phyloP scores from a whole-genome alignment of 30 jellyfish, hydroid and myxozoan genomes.

The Chrysaora quinquecirrha region DNA sequence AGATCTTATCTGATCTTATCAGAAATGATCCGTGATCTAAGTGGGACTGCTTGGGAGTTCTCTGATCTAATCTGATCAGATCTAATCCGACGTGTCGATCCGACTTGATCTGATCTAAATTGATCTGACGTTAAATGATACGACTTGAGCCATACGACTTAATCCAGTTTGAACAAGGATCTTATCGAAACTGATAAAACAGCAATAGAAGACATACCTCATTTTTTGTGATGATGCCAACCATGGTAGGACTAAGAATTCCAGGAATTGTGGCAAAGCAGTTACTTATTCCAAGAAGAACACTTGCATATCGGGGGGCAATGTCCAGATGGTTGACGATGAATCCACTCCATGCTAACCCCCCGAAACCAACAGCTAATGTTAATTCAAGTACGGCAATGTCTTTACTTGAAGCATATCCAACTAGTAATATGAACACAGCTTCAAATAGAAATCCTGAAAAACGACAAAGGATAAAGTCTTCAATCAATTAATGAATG shows the following conservation, averaged over 20 bases:
- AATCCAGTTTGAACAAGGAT: too few species aligned
- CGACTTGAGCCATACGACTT: too few species aligned
- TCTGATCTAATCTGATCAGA: too few species aligned
- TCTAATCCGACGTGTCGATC: too few species aligned
- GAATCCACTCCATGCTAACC: constrained; percentile 94
- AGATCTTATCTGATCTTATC: too few species aligned
- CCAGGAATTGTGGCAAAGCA: constrained; percentile 98
- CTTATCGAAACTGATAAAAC: too few species aligned
- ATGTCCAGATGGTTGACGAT: constrained; percentile 92
- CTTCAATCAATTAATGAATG: too few species aligned
- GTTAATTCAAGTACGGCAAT: constrained; percentile 84
- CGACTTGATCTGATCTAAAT: too few species aligned
- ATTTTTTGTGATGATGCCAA: constrained; percentile 78
- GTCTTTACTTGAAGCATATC: constrained; percentile 67
- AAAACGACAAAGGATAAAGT: too few species aligned
- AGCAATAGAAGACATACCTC: constrained; percentile 73
- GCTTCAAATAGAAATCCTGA: constrained; percentile 85
- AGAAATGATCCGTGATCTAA: too few species aligned
- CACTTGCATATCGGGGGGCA: constrained; percentile 95
- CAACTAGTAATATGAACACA: constrained; percentile 76
- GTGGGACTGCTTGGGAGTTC: too few species aligned
- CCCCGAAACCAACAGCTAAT: constrained; percentile 94
- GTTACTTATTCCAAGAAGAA: constrained; percentile 89
- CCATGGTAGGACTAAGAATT: constrained; percentile 82
- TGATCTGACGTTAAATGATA: too few species aligned